Percentiles rank a stretch among this genome's conserved stretches.
Evolutionary conservation across 1,140 invertebrate species (phyloP).

Genomic region (Drosophila pandora): DNA sequence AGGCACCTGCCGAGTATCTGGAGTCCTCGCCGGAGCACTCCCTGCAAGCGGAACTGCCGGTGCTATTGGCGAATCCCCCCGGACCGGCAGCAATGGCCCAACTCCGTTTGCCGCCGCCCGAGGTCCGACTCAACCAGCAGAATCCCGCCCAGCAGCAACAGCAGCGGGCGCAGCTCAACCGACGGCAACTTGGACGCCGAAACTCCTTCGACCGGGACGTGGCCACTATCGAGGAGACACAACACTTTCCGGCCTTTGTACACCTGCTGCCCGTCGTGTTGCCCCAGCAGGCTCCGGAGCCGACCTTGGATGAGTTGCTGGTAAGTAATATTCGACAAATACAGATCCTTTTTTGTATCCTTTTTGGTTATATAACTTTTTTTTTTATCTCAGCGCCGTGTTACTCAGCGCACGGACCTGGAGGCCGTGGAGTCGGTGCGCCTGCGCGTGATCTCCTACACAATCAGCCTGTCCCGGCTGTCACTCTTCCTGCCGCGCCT

Average conservation of each 20-base stretch:
- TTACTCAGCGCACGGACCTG: constrained; percentile 85
- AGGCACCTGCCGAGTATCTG: constrained; percentile 68
- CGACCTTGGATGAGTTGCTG: constrained; percentile 86
- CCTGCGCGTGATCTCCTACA: constrained; percentile 86
- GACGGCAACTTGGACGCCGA: constrained; percentile 41
- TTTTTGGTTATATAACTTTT: background rate
- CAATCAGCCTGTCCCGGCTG: constrained; percentile 86
- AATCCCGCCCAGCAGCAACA: constrained; percentile 46
- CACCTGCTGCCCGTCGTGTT: constrained; percentile 85
- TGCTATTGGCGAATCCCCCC: constrained; percentile 52
- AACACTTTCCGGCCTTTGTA: constrained; percentile 73
- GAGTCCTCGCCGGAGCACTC: constrained; percentile 73
- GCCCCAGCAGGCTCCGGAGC: constrained; percentile 85
- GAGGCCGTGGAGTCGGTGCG: constrained; percentile 86
- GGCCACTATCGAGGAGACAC: constrained; percentile 60
- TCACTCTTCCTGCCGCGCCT: constrained; percentile 86
- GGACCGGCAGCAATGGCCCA: constrained; percentile 66
- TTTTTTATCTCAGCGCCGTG: constrained; percentile 53
- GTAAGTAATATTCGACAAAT: constrained; percentile 74
- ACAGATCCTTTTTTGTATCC: background rate
- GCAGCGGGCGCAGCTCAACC: constrained; percentile 30
- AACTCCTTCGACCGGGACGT: constrained; percentile 75
- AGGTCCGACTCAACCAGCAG: constrained; percentile 48
- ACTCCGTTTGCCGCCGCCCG: constrained; percentile 54
- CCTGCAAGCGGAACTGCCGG: constrained; percentile 62